Evolutionary conservation across 2,797 vertebrate genomes (phyloP).

Genomic region (Tragopan temminckii): DNA sequence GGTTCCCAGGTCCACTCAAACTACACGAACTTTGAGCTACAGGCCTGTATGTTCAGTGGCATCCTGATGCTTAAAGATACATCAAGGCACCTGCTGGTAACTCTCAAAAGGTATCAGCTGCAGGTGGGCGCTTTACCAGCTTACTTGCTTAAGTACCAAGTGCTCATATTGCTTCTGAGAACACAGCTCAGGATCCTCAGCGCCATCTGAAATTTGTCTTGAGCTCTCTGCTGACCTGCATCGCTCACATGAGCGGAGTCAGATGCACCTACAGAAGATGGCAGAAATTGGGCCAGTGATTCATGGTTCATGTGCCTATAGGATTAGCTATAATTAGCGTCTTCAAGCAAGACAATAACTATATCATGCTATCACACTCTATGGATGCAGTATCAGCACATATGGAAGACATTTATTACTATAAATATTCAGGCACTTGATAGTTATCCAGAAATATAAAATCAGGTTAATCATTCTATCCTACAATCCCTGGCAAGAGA

Average conservation of each 20-base stretch:
- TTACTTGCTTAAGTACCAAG: conserved; percentile 3
- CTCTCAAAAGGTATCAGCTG: not conserved
- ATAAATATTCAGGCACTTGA: conserved; percentile 75
- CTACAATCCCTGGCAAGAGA: conserved; percentile 74
- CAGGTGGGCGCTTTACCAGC: not conserved
- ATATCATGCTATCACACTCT: conserved; percentile 42
- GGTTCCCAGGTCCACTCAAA: not conserved
- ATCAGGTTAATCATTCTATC: conserved; percentile 78
- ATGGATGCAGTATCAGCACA: conserved; percentile 71
- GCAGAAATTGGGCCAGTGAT: conserved; percentile 46
- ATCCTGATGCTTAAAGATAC: not conserved
- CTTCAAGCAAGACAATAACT: conserved; percentile 48
- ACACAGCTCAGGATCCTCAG: conserved; percentile 4
- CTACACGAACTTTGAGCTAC: too few relatives aligned
- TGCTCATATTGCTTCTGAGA: not conserved
- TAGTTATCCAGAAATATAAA: conserved; percentile 75
- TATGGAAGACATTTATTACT: conserved; percentile 79
- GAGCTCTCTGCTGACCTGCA: conserved; percentile 55
- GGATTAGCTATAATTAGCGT: conserved; percentile 46
- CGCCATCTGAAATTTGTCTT: conserved; percentile 43
- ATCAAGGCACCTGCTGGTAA: not conserved
- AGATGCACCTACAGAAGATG: conserved; percentile 34
- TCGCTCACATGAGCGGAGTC: conserved; percentile 31
- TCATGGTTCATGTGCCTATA: conserved; percentile 55
- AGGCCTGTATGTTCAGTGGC: conserved; percentile 23